These are phyloP conservation scores for Paratilapia polleni DNA, from an alignment of 2,113 vertebrate species.

Conservation along the genomic window DNA sequence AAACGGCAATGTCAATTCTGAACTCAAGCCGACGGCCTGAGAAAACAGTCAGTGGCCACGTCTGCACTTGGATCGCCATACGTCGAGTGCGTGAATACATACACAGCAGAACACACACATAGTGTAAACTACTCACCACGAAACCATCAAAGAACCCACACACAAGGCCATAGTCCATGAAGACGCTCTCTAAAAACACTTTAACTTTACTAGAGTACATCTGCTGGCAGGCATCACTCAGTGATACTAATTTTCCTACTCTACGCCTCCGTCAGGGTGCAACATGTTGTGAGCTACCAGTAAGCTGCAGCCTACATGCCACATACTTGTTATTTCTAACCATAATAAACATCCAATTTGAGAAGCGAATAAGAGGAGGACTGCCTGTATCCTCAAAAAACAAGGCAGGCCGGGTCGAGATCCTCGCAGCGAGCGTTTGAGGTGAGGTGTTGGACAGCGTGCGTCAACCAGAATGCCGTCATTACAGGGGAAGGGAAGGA, in stretches of 20 bases:
- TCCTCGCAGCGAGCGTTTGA: constrained; percentile 53
- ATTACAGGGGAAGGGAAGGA: constrained; percentile 77
- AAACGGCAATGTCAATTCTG: constrained; percentile 71
- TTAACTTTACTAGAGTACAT: constrained; percentile 44
- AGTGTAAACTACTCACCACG: constrained; percentile 21
- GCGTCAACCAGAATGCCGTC: constrained; percentile 70
- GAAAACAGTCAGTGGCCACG: constrained; percentile 68
- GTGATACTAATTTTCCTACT: constrained; percentile 56
- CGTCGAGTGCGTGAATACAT: constrained; percentile 12
- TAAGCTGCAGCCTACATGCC: constrained; percentile 23
- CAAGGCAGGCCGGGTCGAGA: constrained; percentile 10
- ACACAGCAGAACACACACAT: constrained; percentile 36
- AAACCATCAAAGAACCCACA: constrained; percentile 54
- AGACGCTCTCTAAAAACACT: constrained; percentile 35
- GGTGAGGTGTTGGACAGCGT: constrained; percentile 69
- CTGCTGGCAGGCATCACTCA: constrained; percentile 42
- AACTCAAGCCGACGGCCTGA: constrained; percentile 37
- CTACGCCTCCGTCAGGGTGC: constrained; percentile 46
- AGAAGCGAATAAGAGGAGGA: constrained; percentile 23
- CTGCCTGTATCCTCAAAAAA: neutral
- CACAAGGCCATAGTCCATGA: constrained; percentile 23
- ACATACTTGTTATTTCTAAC: constrained; percentile 45
- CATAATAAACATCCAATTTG: constrained; percentile 51
- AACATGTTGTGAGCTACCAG: constrained; percentile 48
- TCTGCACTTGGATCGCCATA: constrained; percentile 63